Base-by-base conservation (phyloP, 1,140 invertebrate species). In the Papilio polyxenes region DNA sequence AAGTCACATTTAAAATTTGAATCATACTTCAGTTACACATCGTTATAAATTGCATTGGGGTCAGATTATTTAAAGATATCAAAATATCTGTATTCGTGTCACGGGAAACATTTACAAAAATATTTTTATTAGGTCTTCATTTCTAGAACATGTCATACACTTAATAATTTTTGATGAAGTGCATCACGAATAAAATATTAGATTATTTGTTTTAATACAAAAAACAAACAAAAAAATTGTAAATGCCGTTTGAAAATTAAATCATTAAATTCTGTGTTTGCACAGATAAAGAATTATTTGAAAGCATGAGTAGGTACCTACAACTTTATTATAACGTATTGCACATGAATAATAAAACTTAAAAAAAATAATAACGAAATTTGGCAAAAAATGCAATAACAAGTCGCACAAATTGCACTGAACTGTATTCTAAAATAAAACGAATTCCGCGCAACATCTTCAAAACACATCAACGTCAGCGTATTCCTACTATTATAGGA, bases 61-160 rank as follows among this genome's bases (percentile, higher is more conserved):
- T 72, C 65, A 72, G 13, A 72, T 72, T 37, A 72, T 72, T 72
- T 72, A 40, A 72, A 72, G 65, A 72, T 72, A 72, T 65, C 5
- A 72, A 72, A 72, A 72, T 72, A 72, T 72, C 13, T 72, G 65
- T 9, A 72, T 72, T 72, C 65, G 31, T 72, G 65, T 72, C 65
- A 72, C 65, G 65, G 11, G 31, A 37, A 37, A 40, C 13, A 72
- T 72, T 72, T 72, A 72, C 31, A 15, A 72, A 23, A 15, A 72
- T 37, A 6, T 10, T 65, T 65, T 65, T 65, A 65, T 65, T 65
- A 31, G 23, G 10, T 65, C 62, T 65, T 31, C 62, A 65, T 31
- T n/a, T 65, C 20, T 65, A 65, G 62, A 31, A 4, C 62, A 17
- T 65, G 56, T 59, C n/a, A 20, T 65, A 13, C 3, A 31, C 31